Base-by-base conservation (phyloP, 1,140 invertebrate species). In the Drosophila virilis region DNA sequence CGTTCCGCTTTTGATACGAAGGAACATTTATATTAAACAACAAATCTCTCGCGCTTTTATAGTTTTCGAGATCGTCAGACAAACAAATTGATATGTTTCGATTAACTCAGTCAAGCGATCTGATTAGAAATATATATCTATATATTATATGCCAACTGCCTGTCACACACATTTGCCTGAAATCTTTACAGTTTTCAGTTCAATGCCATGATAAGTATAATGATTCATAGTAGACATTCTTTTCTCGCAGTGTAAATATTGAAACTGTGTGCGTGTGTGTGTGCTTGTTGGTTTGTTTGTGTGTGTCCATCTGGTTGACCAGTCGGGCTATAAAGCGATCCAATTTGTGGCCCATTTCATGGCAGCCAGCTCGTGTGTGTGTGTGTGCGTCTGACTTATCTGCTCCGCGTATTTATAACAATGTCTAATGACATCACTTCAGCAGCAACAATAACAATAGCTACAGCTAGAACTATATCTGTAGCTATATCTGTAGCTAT, bases 341-440 rank as follows among this genome's bases (percentile, higher is more conserved):
- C 55, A 73, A 74, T 69, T 74, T 69, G 72, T 46, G 72, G 72
- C 42, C 71, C 22, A 52, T 59, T 72, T 67, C 28, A 28, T 28
- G 22, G 22, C 22, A 28, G 22, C 22, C 22, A 28, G 22, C 22
- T 28, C 22, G 4, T 28, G 22, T n/a, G n/a, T 10, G 10, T 50
- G 22, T n/a, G n/a, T 10, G 10, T 50, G 55, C 15, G 37, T 54
- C 54, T 55, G 68, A 80, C 67, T 83, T 82, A 81, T 83, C 79
- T 78, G 60, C 33, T 51, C 37, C 17, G 67, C 52, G 57, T 68
- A 78, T 68, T 52, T 60, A 66, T 64, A 82, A 78, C 79, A 84
- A 79, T 74, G 51, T 42, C 69, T 74, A 78, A 82, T 85, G 81
- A 82, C 82, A 88, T 78, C 77, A 83, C 77, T 71, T 10, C 40